These are phyloP conservation scores for Nycticebus coucang DNA, from an alignment of 2,113 vertebrate genomes.

Conservation along the genomic window DNA sequence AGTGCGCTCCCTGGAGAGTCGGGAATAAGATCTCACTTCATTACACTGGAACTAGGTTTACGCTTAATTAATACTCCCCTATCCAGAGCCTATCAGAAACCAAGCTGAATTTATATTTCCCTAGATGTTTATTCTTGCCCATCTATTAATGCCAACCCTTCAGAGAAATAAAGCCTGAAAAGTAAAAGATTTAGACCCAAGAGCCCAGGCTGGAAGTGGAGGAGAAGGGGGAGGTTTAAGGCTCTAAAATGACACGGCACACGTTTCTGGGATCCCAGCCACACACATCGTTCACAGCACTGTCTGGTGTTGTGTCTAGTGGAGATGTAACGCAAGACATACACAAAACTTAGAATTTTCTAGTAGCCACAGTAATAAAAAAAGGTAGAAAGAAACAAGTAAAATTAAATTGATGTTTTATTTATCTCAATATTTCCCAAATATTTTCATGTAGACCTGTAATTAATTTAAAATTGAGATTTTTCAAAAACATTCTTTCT, in stretches of 20 bases:
- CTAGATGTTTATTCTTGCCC: neutral
- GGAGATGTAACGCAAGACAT: neutral
- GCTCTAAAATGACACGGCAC: neutral
- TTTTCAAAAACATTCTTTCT: neutral
- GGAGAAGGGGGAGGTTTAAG: fast-evolving
- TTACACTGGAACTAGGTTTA: neutral
- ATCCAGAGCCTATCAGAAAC: neutral
- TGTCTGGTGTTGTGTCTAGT: fast-evolving
- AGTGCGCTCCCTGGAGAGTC: neutral
- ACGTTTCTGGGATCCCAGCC: neutral
- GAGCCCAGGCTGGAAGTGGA: neutral
- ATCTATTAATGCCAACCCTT: neutral
- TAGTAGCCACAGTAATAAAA: neutral
- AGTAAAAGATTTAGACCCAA: neutral
- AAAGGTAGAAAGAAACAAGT: neutral
- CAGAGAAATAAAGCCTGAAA: neutral
- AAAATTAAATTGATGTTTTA: neutral
- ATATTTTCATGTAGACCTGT: neutral
- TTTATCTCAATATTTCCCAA: neutral
- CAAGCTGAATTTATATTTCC: neutral
- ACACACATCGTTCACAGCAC: fast-evolving
- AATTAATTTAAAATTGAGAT: neutral
- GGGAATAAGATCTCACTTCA: neutral
- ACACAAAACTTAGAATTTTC: neutral
- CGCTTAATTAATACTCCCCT: neutral